Conservation (phyloP, 2,113 vertebrate genomes). For the Trematocara macrostoma region DNA sequence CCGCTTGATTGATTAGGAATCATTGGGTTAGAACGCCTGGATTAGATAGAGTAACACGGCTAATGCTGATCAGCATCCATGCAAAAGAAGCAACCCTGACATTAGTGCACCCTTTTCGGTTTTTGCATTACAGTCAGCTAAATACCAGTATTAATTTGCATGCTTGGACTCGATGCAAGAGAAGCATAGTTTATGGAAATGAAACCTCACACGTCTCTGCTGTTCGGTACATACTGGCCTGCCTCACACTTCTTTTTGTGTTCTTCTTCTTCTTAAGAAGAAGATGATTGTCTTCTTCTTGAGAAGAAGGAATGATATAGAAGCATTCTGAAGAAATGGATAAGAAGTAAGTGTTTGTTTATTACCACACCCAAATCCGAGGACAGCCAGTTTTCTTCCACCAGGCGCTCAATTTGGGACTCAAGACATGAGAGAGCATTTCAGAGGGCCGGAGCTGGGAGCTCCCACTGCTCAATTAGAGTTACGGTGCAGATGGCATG, state of each 20-base stretch:
- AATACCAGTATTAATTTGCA: neutral
- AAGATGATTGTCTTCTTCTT: neutral
- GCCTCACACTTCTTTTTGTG: neutral
- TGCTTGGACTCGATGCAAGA: neutral
- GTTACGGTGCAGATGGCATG: conserved; percentile 29
- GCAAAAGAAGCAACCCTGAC: neutral
- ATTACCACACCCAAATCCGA: neutral
- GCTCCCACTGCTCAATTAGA: conserved; percentile 42
- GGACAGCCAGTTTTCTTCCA: neutral
- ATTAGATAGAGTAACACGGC: neutral
- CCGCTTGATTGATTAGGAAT: neutral
- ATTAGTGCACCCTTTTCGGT: neutral
- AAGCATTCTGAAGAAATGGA: neutral
- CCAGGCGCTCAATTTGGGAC: neutral
- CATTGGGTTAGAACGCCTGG: neutral
- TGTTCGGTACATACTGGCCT: neutral
- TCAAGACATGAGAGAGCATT: neutral
- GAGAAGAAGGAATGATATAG: neutral
- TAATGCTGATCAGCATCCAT: neutral
- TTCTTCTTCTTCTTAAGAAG: neutral
- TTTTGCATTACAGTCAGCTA: neutral
- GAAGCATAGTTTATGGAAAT: neutral
- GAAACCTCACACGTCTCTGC: neutral
- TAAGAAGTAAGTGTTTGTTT: neutral
- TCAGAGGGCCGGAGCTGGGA: neutral